These are phyloP conservation scores for Podabrus alpinus DNA, from an alignment of 2,888 invertebrate species.

Conservation along the genomic window DNA sequence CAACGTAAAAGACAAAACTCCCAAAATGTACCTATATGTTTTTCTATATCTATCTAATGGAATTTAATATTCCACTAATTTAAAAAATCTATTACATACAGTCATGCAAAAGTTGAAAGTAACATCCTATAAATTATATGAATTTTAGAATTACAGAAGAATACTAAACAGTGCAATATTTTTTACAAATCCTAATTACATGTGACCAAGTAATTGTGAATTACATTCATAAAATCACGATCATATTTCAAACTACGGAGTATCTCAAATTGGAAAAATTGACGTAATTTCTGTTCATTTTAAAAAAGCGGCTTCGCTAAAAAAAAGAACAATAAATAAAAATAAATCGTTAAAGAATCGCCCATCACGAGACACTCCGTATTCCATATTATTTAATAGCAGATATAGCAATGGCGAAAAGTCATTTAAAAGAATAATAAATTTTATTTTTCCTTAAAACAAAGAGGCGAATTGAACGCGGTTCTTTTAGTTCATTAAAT, in stretches of 20 bases:
- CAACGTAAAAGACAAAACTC: background rate
- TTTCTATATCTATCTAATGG: background rate
- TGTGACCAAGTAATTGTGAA: background rate
- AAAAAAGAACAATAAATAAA: background rate
- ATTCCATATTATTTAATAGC: background rate
- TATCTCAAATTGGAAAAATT: background rate
- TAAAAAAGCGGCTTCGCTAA: background rate
- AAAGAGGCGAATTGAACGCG: background rate
- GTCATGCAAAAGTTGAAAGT: background rate
- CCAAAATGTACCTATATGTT: background rate
- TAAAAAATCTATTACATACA: background rate
- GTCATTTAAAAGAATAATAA: background rate
- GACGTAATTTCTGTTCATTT: no score
- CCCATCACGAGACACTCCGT: background rate
- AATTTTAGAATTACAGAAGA: background rate
- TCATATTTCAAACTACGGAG: background rate
- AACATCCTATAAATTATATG: background rate
- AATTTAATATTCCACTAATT: background rate
- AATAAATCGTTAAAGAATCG: background rate
- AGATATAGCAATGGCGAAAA: background rate
- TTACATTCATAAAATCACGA: background rate
- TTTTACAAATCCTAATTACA: background rate
- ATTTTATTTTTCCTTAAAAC: background rate
- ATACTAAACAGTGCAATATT: background rate
- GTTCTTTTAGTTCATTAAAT: constrained; percentile 7